Conservation (phyloP, 30 jellyfish, hydroid and myxozoan genomes). For the Hydractinia symbiolongicarpus region DNA sequence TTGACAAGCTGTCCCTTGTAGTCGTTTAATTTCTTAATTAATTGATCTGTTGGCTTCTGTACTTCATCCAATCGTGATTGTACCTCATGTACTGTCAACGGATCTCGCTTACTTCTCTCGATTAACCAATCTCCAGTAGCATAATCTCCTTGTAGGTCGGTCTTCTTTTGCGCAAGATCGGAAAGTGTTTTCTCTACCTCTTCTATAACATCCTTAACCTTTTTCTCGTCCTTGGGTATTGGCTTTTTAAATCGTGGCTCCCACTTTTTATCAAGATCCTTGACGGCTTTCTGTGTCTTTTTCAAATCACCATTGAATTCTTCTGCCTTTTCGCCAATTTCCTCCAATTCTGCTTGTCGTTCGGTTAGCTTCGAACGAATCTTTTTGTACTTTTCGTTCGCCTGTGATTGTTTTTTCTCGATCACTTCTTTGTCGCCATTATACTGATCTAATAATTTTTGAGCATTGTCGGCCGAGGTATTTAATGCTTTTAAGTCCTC, state of each 20-base stretch:
- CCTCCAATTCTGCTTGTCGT: conserved; percentile 65
- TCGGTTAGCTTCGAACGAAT: conserved; percentile 57
- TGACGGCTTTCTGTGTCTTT: conserved; percentile 43
- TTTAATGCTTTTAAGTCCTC: conserved; percentile 61
- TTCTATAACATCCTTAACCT: conserved; percentile 43
- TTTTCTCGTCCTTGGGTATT: conserved; percentile 45
- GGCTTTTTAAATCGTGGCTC: conserved; percentile 62
- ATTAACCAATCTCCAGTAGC: conserved; percentile 78
- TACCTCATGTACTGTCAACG: conserved; percentile 52
- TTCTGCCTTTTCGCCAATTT: conserved; percentile 51
- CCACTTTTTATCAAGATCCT: conserved; percentile 37
- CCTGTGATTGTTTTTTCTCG: conserved; percentile 21
- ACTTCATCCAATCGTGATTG: conserved; percentile 54
- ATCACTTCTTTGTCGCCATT: conserved; percentile 72
- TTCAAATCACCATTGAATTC: conserved; percentile 46
- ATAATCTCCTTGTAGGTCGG: conserved; percentile 40
- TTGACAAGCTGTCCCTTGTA: conserved; percentile 56
- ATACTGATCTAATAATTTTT: conserved; percentile 48
- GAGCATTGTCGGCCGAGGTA: conserved; percentile 53
- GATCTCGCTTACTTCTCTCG: conserved; percentile 65
- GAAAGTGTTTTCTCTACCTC: conserved; percentile 49
- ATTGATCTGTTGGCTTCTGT: conserved; percentile 47
- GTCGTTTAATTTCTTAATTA: conserved; percentile 44
- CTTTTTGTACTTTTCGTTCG: conserved; percentile 50
- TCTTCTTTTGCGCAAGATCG: conserved; percentile 45